Evolutionary conservation across 2,888 invertebrate species (phyloP).

Genomic region (Thereva nobilitata): DNA sequence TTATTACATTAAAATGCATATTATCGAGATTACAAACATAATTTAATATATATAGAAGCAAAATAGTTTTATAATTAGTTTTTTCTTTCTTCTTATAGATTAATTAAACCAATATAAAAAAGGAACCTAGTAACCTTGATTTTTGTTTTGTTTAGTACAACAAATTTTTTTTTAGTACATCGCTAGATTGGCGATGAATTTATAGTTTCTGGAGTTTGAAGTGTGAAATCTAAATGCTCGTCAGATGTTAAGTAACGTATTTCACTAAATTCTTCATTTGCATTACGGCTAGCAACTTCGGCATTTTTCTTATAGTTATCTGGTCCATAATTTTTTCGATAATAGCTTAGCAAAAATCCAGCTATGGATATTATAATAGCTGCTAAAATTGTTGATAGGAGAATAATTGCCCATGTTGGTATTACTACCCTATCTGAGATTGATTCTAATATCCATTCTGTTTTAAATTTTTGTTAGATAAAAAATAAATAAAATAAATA

Average conservation of each 20-base stretch:
- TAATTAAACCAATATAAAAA: too few species aligned
- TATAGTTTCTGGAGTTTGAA: conserved; percentile 28
- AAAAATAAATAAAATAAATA: too few species aligned
- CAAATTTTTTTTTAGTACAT: too few species aligned
- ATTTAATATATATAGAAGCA: too few species aligned
- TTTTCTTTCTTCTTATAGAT: too few species aligned
- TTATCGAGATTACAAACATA: too few species aligned
- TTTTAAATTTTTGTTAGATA: too few species aligned
- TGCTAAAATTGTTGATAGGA: not conserved
- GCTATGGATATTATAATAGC: not conserved
- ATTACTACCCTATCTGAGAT: not conserved
- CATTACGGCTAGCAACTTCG: conserved; percentile 7
- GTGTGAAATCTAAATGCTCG: conserved; percentile 41
- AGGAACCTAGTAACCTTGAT: too few species aligned
- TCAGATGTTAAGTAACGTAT: conserved; percentile 41
- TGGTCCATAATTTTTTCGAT: conserved; percentile 27
- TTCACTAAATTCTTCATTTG: conserved; percentile 41
- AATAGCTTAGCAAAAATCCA: conserved; percentile 11
- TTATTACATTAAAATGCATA: too few species aligned
- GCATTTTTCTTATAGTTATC: conserved; percentile 39
- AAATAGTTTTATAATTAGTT: too few species aligned
- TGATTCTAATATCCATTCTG: not conserved
- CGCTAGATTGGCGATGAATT: not conserved
- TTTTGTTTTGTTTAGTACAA: too few species aligned
- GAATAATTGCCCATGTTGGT: conserved; percentile 8